Base-by-base conservation (phyloP, 1,140 invertebrate species). In the Contarinia nasturtii region DNA sequence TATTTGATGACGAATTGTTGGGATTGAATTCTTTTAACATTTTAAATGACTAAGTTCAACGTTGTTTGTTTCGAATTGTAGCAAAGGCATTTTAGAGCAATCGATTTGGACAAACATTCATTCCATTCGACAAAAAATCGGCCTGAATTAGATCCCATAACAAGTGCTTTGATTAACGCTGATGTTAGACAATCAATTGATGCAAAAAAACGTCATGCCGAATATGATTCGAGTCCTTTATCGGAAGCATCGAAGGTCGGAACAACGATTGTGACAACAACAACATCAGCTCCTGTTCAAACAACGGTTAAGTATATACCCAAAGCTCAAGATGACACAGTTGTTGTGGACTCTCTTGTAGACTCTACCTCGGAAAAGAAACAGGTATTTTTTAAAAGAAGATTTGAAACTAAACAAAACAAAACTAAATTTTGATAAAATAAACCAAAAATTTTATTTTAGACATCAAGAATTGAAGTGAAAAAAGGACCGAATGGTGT, bases 401-500 rank as follows among this genome's bases (percentile, higher is more conserved):
- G 17, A 18, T 3, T 4, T 5, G 14, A 12, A n/a, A 14, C 4
- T 3, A 27, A 3, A 27, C 4, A 27, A 27, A 27, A 27, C 10
- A 18, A 15, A 27, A 27, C 10, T 27, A 5, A 27, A 10, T 27
- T 27, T 27, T 10, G 27, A 27, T 27, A 27, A 27, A 3, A 3
- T 3, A 27, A 27, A 27, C 27, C 3, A 27, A 27, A 3, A 27
- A 27, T 40, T 40, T 18, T 40, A 5, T 40, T 18, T 49, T 71
- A 76, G 54, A 71, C 75, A 34, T 80, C 79, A 1, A 63, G 78
- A 50, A 79, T 82, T 50, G 75, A 86, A 70, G 78, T 87, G 22
- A 86, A 88, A 55, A 88, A 87, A 63, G 85, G 82, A 20, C 82
- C 83, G n/a, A 86, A 87, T 56, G 86, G 86, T 4, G 79, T 87